These are phyloP conservation scores for Onthophagus sagittarius DNA, from an alignment of 2,888 invertebrate species.

Conservation along the genomic window DNA sequence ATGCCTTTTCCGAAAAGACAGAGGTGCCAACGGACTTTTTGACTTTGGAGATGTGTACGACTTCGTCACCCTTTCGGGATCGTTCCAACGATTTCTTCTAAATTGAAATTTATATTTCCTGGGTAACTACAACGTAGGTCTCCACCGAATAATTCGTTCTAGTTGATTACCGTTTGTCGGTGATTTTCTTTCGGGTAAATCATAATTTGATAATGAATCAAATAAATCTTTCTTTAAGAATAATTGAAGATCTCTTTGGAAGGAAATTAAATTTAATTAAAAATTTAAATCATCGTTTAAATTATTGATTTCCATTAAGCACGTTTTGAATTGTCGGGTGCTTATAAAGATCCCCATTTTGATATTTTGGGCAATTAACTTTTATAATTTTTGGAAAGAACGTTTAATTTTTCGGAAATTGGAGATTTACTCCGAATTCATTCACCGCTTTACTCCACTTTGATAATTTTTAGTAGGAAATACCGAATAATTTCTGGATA, in stretches of 20 bases:
- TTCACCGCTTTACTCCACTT: too few relatives aligned
- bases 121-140: not conserved
- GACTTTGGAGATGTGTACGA: not conserved
- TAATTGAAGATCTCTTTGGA: not conserved
- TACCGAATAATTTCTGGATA: too few relatives aligned
- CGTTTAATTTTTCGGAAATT: conserved; percentile 3
- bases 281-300: conserved; percentile 6
- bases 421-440: not conserved
- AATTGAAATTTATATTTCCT: not conserved
- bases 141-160: not conserved
- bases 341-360: conserved; percentile 8
- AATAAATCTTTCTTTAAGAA: not conserved
- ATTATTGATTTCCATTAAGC: conserved; percentile 5
- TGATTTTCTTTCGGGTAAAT: not conserved
- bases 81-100: not conserved
- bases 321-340: conserved; percentile 19
- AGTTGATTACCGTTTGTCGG: not conserved
- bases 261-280: not conserved
- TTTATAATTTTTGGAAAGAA: not conserved
- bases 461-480: too few relatives aligned
- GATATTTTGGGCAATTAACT: not conserved
- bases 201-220: not conserved
- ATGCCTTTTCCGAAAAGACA: not conserved
- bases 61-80: not conserved
- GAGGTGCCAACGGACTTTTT: not conserved